Conservation (phyloP, 2,113 vertebrate genomes). For the Poeciliopsis turrubarensis region DNA sequence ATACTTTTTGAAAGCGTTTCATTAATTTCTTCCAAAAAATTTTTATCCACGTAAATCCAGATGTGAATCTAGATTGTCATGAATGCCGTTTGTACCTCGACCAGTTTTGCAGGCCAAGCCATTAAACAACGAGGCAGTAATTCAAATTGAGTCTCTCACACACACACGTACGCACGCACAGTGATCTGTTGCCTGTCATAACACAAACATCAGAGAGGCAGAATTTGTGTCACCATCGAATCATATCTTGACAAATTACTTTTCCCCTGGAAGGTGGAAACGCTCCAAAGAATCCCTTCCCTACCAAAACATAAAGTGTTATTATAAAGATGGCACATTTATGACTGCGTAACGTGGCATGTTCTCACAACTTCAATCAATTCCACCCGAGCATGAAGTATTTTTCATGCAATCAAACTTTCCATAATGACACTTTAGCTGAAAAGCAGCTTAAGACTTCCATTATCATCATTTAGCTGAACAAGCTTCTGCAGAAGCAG, state of each 20-base stretch:
- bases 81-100: not conserved
- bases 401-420: slow-evolving; percentile 57
- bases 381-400: slow-evolving; percentile 18
- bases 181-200: slow-evolving; percentile 2
- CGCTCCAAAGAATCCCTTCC: slow-evolving; percentile 9
- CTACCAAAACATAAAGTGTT: slow-evolving; percentile 12
- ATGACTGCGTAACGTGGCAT: not conserved
- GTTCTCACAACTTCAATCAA: slow-evolving; percentile 35
- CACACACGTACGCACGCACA: not conserved
- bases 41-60: not conserved
- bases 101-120: not conserved
- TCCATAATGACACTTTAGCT: slow-evolving; percentile 51
- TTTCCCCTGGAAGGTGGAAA: slow-evolving; percentile 9
- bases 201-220: not conserved
- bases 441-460: slow-evolving; percentile 67
- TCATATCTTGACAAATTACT: slow-evolving; percentile 8
- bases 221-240: slow-evolving; percentile 28
- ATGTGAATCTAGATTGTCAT: not conserved
- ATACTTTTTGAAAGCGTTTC: not conserved
- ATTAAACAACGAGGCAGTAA: not conserved
- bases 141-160: slow-evolving; percentile 4
- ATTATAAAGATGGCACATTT: slow-evolving; percentile 35
- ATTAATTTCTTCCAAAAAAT: not conserved
- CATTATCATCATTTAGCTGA: slow-evolving; percentile 66
- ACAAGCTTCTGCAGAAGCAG: slow-evolving; percentile 53